A percentile compares a stretch with the other conserved stretches of the same genome.
Conservation (phyloP, 2,888 invertebrate genomes). For the Eulithis testata region DNA sequence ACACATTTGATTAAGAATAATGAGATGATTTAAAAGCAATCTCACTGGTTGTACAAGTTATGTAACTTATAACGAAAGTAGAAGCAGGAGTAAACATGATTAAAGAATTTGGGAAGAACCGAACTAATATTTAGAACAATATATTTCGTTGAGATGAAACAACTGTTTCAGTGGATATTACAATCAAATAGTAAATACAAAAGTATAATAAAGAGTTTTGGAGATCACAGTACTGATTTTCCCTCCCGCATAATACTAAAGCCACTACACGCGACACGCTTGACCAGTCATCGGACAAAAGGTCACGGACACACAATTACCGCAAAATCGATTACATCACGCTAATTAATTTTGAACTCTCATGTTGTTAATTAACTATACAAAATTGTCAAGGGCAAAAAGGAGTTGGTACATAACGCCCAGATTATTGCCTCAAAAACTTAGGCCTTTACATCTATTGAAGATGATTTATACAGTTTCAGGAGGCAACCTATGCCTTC, state of each 20-base stretch:
- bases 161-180: background rate
- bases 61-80: too few relatives aligned
- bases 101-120: background rate
- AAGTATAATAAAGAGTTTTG: background rate
- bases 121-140: background rate
- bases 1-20: too few relatives aligned
- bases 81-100: too few relatives aligned
- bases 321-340: conserved; percentile 24
- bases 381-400: conserved; percentile 14
- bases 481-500: too few relatives aligned
- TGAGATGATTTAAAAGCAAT: too few relatives aligned
- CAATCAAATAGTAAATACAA: background rate
- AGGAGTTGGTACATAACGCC: background rate
- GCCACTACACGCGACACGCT: conserved; percentile 34
- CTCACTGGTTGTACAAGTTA: too few relatives aligned
- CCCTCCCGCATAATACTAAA: background rate
- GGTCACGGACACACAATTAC: conserved; percentile 22
- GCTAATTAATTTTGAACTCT: conserved; percentile 16
- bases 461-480: too few relatives aligned
- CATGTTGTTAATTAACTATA: conserved; percentile 4
- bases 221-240: background rate
- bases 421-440: too few relatives aligned
- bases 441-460: too few relatives aligned
- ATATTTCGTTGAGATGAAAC: background rate
- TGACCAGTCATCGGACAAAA: conserved; percentile 23